phyloP scores from a whole-genome alignment of 2,888 invertebrate species.

The Argyresthia goedartella region DNA sequence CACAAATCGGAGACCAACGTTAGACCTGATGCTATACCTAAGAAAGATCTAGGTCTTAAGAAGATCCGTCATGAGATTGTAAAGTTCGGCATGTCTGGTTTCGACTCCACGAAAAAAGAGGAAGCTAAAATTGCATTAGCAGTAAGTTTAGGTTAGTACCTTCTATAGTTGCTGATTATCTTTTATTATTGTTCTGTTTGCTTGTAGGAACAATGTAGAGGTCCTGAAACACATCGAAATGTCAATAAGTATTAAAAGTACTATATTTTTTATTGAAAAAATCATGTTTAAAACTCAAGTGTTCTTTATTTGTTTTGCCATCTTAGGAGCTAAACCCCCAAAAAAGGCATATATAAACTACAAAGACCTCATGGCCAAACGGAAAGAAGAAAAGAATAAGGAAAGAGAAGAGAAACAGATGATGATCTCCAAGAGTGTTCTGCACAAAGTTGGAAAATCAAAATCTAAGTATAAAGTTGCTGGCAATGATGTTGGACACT shows the following conservation, averaged over 20 bases:
- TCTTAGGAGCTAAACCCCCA: slow-evolving; percentile 80
- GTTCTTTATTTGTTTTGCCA: too few species aligned
- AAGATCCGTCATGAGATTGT: slow-evolving; percentile 84
- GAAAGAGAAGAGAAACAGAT: slow-evolving; percentile 58
- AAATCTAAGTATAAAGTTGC: slow-evolving; percentile 56
- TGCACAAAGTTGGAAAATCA: slow-evolving; percentile 60
- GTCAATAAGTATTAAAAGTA: too few species aligned
- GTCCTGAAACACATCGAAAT: too few species aligned
- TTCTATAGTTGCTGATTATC: too few species aligned
- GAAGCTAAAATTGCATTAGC: slow-evolving; percentile 84
- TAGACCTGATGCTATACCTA: slow-evolving; percentile 8
- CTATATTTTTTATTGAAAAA: too few species aligned
- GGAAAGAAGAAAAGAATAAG: slow-evolving; percentile 65
- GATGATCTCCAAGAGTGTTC: slow-evolving; percentile 72
- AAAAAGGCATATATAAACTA: slow-evolving; percentile 79
- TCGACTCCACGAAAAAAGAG: slow-evolving; percentile 77
- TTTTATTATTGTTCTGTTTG: too few species aligned
- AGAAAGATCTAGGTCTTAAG: slow-evolving; percentile 77
- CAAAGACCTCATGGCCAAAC: slow-evolving; percentile 75
- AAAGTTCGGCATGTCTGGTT: slow-evolving; percentile 86
- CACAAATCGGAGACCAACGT: slow-evolving; percentile 10
- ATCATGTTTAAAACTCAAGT: too few species aligned
- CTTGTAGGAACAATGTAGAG: too few species aligned
- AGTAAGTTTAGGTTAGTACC: slow-evolving; percentile 77
- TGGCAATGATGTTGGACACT: slow-evolving; percentile 58